These are phyloP conservation scores for Eretmochelys imbricata DNA, from an alignment of 2,113 vertebrate species.

Conservation along the genomic window DNA sequence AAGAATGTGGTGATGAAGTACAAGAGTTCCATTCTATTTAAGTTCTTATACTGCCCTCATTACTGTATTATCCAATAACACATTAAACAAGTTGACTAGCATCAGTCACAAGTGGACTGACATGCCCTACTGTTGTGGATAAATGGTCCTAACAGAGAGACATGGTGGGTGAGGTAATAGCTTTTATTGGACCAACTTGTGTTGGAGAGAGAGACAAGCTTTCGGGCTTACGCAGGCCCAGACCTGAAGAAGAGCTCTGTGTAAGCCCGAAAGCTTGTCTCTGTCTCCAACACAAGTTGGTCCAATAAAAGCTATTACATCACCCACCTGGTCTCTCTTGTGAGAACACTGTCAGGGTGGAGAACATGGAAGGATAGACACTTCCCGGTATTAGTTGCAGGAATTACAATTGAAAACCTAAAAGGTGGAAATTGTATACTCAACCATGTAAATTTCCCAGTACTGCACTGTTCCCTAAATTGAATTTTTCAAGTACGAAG, in stretches of 20 bases:
- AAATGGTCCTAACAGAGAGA: too few species aligned
- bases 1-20: neutral
- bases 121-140: neutral
- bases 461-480: neutral
- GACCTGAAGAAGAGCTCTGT: too few species aligned
- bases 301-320: too few species aligned
- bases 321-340: too few species aligned
- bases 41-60: neutral
- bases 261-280: too few species aligned
- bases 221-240: too few species aligned
- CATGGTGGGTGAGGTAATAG: too few species aligned
- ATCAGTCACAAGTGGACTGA: neutral
- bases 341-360: too few species aligned
- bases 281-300: too few species aligned
- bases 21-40: neutral
- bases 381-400: neutral
- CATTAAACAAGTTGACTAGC: neutral
- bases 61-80: neutral
- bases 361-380: fast-evolving
- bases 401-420: neutral
- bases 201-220: too few species aligned
- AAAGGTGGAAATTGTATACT: neutral
- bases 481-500: neutral
- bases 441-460: neutral
- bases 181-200: too few species aligned